These are phyloP conservation scores for Notothenia coriiceps DNA, from an alignment of 2,113 vertebrate genomes.

Conservation along the genomic window DNA sequence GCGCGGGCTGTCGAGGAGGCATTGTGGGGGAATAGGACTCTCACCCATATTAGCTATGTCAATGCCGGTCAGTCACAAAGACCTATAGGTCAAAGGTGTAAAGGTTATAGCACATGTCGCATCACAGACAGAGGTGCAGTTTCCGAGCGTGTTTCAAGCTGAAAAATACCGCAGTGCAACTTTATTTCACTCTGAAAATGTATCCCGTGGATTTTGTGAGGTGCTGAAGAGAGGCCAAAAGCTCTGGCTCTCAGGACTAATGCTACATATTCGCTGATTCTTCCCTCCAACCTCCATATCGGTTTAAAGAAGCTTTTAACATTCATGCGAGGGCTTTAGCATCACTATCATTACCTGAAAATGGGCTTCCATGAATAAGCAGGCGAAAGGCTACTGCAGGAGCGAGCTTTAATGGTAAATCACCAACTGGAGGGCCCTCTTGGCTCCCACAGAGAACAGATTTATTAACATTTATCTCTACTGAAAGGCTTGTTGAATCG, in stretches of 20 bases:
- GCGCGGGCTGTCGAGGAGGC: constrained; percentile 54
- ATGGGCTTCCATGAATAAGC: constrained; percentile 61
- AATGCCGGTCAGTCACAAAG: constrained; percentile 49
- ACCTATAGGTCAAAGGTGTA: constrained; percentile 66
- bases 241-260: constrained; percentile 31
- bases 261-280: constrained; percentile 30
- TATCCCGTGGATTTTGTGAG: constrained; percentile 18
- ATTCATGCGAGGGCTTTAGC: constrained; percentile 52
- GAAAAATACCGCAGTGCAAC: constrained; percentile 22
- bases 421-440: constrained; percentile 54
- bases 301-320: constrained; percentile 72
- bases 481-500: constrained; percentile 41
- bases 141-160: constrained; percentile 18
- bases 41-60: constrained; percentile 53
- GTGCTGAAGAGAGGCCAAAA: constrained; percentile 37
- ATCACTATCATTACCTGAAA: constrained; percentile 62
- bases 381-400: constrained; percentile 51
- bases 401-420: constrained; percentile 60
- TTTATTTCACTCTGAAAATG: constrained; percentile 25
- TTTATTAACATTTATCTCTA: constrained; percentile 64
- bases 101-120: constrained; percentile 53
- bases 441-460: constrained; percentile 59
- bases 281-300: constrained; percentile 41
- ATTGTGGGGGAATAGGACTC: constrained; percentile 34
- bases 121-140: constrained; percentile 41